A percentile compares a stretch with the other conserved stretches of the same genome.
Conservation (phyloP, 2,888 invertebrate species). For the Troides aeacus region DNA sequence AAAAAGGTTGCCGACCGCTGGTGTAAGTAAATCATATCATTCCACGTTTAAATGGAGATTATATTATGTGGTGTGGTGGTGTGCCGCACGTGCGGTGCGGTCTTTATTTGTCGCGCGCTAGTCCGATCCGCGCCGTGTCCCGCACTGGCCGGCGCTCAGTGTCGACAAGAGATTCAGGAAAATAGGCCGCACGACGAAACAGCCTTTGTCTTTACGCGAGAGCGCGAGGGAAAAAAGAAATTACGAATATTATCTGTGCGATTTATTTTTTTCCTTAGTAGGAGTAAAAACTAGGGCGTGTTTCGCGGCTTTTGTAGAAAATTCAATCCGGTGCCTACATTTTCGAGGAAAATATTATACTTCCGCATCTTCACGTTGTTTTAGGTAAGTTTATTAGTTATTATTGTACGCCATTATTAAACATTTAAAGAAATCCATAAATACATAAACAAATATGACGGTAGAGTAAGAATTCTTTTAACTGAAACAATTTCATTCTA, state of each 20-base stretch:
- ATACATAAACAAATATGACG: too few species aligned
- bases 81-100: conserved; percentile 22
- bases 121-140: conserved; percentile 22
- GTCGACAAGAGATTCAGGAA: conserved; percentile 55
- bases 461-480: too few species aligned
- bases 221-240: conserved; percentile 42
- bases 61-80: conserved; percentile 9
- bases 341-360: not conserved
- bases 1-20: too few species aligned
- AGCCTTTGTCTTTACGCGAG: conserved; percentile 50
- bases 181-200: conserved; percentile 57
- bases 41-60: conserved; percentile 1
- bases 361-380: not conserved
- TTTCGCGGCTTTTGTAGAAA: conserved; percentile 18
- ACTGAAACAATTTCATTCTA: too few species aligned
- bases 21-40: too few species aligned
- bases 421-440: too few species aligned
- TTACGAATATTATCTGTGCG: conserved; percentile 48
- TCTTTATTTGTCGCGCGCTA: conserved; percentile 25
- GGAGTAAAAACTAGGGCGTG: conserved; percentile 26
- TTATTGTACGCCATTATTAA: not conserved
- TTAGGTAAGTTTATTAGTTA: not conserved
- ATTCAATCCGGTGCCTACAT: conserved; percentile 7
- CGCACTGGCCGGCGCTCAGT: conserved; percentile 47
- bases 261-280: conserved; percentile 32